A percentile compares a stretch with the other conserved stretches of the same genome.
Conservation (phyloP, 2,888 invertebrate species). For the Trachelus troglodyta region DNA sequence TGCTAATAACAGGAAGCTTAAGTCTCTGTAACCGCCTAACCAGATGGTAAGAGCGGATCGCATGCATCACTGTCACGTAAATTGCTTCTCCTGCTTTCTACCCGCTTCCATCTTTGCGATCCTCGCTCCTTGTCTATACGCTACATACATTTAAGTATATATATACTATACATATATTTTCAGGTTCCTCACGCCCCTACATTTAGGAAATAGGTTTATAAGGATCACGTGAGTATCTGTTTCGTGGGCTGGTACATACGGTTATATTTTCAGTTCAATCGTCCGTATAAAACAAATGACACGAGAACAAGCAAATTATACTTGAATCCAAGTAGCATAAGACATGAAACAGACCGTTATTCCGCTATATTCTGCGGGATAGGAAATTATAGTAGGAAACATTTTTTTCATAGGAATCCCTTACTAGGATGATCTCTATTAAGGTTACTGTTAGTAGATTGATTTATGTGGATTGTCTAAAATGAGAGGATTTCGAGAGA, state of each 20-base stretch:
- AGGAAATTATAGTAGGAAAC: not conserved
- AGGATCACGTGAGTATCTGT: constrained; percentile 11
- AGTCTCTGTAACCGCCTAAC: constrained; percentile 31
- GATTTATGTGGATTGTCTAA: not conserved
- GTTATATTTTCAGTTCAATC: not conserved
- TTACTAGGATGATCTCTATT: not conserved
- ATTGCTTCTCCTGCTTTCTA: constrained; percentile 30
- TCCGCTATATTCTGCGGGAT: not conserved
- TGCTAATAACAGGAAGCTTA: constrained; percentile 39
- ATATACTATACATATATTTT: not conserved
- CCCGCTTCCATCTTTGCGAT: constrained; percentile 1
- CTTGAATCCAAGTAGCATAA: not conserved
- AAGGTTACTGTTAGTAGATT: not conserved
- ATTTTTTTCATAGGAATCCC: not conserved
- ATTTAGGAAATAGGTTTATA: constrained; percentile 24
- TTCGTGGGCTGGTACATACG: not conserved
- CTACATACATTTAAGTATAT: not conserved
- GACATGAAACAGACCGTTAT: not conserved
- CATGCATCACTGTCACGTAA: constrained; percentile 42
- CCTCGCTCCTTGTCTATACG: not conserved
- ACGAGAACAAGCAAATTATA: not conserved
- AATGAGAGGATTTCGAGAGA: not conserved
- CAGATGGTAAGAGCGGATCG: constrained; percentile 40
- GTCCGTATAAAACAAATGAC: not conserved
- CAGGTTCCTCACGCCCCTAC: constrained; percentile 5